These are phyloP conservation scores for Marisa cornuarietis DNA, from an alignment of 1,140 invertebrate genomes.

Conservation along the genomic window DNA sequence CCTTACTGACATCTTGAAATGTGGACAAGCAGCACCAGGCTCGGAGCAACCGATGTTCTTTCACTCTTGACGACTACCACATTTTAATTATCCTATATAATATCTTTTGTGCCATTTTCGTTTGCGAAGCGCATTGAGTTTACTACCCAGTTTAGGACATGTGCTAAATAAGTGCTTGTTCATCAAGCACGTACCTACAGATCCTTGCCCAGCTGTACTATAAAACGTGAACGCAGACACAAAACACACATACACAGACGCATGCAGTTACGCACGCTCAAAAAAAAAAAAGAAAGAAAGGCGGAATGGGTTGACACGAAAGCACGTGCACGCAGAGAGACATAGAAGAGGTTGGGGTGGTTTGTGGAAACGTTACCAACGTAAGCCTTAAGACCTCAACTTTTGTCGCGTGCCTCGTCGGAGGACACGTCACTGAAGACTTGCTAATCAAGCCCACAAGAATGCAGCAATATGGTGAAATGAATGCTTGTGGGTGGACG, in stretches of 20 bases:
- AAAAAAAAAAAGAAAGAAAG: too few species aligned
- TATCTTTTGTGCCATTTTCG: too few species aligned
- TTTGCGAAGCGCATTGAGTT: background rate
- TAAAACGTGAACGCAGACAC: background rate
- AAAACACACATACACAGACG: background rate
- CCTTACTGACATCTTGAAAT: background rate
- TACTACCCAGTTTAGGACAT: background rate
- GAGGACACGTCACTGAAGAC: too few species aligned
- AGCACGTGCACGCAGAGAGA: too few species aligned
- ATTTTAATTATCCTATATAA: background rate
- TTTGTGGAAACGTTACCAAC: background rate
- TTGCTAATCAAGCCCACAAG: too few species aligned
- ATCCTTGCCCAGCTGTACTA: constrained; percentile 1
- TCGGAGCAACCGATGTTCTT: background rate
- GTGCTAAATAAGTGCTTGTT: background rate
- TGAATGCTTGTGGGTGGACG: too few species aligned
- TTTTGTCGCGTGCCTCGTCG: too few species aligned
- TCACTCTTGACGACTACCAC: background rate
- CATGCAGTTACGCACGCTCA: background rate
- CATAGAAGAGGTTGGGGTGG: background rate
- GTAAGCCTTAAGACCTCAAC: too few species aligned
- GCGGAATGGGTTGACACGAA: too few species aligned
- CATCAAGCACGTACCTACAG: background rate
- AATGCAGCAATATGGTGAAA: too few species aligned
- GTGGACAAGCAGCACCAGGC: background rate